These are phyloP conservation scores for Octonoba sinensis DNA, from an alignment of 2,888 invertebrate genomes.

Conservation along the genomic window DNA sequence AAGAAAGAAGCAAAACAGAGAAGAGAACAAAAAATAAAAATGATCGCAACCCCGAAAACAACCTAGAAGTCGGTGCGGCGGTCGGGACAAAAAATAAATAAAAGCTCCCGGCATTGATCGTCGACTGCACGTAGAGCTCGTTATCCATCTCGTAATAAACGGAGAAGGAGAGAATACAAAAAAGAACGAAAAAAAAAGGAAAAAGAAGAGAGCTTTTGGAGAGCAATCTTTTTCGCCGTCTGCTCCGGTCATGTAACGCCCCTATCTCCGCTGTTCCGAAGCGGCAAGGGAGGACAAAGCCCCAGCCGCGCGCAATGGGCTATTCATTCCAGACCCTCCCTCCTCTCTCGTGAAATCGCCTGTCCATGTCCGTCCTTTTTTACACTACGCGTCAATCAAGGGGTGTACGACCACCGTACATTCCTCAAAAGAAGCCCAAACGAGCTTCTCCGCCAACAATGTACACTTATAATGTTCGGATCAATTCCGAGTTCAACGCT, in stretches of 20 bases:
- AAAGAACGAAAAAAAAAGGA: not conserved
- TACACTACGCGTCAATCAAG: too few relatives aligned
- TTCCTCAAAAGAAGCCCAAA: too few relatives aligned
- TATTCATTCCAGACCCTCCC: not conserved
- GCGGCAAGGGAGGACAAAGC: conserved; percentile 32
- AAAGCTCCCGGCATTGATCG: conserved; percentile 39
- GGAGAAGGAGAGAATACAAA: conserved; percentile 8
- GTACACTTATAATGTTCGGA: too few relatives aligned
- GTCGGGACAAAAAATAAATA: too few relatives aligned
- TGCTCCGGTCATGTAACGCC: conserved; percentile 37
- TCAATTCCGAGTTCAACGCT: too few relatives aligned
- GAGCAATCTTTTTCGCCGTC: conserved; percentile 39
- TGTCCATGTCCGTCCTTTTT: too few relatives aligned
- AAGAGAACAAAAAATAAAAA: not conserved
- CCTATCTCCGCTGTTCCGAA: conserved; percentile 25
- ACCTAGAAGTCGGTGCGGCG: conserved; percentile 4
- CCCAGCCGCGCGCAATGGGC: not conserved
- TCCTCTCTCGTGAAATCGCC: not conserved
- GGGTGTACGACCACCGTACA: too few relatives aligned
- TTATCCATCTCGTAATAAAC: conserved; percentile 50
- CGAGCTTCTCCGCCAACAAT: too few relatives aligned
- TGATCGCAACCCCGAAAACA: not conserved
- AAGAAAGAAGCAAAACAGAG: not conserved
- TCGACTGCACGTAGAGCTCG: conserved; percentile 33
- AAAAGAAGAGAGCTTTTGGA: conserved; percentile 15